Evolutionary conservation across 2,888 invertebrate genomes (phyloP).

Genomic region (Dolomedes plantarius): DNA sequence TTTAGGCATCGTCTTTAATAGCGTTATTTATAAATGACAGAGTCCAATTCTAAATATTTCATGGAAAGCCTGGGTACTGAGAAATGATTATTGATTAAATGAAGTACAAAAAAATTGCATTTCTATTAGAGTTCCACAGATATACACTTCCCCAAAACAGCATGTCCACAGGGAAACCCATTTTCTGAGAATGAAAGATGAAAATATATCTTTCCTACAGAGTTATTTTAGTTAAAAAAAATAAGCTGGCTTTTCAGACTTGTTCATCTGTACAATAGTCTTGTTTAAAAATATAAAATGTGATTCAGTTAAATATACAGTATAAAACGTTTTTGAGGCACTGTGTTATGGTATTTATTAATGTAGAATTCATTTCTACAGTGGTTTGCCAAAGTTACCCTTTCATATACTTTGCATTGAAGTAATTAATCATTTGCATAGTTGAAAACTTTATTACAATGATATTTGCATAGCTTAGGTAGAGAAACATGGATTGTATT

Average conservation of each 20-base stretch:
- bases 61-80: too few species aligned
- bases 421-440: conserved; percentile 58
- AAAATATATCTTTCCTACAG: conserved; percentile 49
- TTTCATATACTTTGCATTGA: conserved; percentile 1
- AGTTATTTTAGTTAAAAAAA: conserved; percentile 64
- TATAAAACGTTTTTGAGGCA: conserved; percentile 67
- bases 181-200: conserved; percentile 26
- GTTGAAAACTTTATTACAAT: conserved; percentile 32
- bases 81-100: too few species aligned
- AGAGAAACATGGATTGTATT: too few species aligned
- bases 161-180: conserved; percentile 36
- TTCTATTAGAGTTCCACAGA: too few species aligned
- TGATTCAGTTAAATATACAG: conserved; percentile 64
- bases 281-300: conserved; percentile 69
- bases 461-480: background rate
- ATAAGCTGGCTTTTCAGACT: conserved; percentile 54
- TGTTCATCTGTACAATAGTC: conserved; percentile 59
- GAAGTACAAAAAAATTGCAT: too few species aligned
- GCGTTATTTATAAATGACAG: too few species aligned
- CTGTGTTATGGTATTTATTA: conserved; percentile 50
- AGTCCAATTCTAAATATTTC: too few species aligned
- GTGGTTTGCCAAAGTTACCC: conserved; percentile 46
- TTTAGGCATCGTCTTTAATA: too few species aligned
- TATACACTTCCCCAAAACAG: conserved; percentile 42
- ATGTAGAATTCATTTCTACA: conserved; percentile 50